phyloP scores from a whole-genome alignment of 2,113 vertebrate species.

The Pachypanchax playfairii region DNA sequence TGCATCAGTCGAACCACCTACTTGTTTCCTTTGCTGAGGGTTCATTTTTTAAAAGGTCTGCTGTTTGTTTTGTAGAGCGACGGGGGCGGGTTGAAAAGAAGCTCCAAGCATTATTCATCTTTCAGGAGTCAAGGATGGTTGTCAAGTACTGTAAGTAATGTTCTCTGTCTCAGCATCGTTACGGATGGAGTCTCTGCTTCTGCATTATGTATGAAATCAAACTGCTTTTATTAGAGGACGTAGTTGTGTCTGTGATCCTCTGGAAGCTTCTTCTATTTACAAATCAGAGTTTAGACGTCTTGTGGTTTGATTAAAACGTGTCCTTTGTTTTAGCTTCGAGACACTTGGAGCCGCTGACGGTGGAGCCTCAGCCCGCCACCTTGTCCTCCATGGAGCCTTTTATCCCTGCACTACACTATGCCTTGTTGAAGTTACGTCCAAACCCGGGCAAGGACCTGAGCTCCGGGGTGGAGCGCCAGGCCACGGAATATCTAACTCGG shows the following conservation, averaged over 20 bases:
- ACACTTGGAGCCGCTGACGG: constrained; percentile 57
- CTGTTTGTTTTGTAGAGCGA: constrained; percentile 80
- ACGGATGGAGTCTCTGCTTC: background rate
- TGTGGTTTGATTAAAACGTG: background rate
- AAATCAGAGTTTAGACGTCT: background rate
- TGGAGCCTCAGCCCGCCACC: constrained; percentile 58
- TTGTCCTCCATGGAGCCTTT: constrained; percentile 74
- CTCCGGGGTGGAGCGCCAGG: constrained; percentile 84
- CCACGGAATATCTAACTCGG: constrained; percentile 84
- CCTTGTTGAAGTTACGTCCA: constrained; percentile 82
- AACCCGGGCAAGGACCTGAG: constrained; percentile 81
- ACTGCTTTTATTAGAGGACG: background rate
- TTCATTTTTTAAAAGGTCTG: constrained; percentile 26
- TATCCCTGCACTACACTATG: constrained; percentile 85
- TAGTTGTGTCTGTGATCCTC: background rate
- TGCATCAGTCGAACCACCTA: constrained; percentile 41
- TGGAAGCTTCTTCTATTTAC: background rate
- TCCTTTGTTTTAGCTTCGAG: constrained; percentile 50
- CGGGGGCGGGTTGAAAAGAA: constrained; percentile 78
- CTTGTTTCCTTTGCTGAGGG: constrained; percentile 29
- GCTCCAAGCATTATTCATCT: constrained; percentile 92
- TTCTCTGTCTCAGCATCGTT: constrained; percentile 10
- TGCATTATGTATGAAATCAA: background rate
- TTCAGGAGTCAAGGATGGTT: constrained; percentile 86
- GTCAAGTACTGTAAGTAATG: constrained; percentile 76